phyloP scores from a whole-genome alignment of 2,888 invertebrate genomes.

The Herminia tarsipennalis region DNA sequence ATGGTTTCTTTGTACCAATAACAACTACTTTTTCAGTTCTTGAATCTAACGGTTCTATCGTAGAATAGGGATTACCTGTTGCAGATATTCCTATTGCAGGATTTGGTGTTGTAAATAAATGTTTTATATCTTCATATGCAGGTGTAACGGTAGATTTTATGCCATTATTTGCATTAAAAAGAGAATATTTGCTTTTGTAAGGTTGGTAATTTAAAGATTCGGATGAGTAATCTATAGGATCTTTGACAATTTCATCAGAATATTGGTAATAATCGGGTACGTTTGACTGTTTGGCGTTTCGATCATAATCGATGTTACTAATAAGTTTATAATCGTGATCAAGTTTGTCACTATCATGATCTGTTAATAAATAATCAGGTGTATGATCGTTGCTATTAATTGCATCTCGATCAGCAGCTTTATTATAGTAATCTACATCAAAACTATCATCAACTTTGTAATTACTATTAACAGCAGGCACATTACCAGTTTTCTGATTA shows the following conservation, averaged over 20 bases:
- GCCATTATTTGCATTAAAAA: slow-evolving; percentile 34
- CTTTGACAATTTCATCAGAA: slow-evolving; percentile 56
- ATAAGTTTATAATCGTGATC: slow-evolving; percentile 12
- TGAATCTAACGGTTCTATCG: not conserved
- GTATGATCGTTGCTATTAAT: slow-evolving; percentile 15
- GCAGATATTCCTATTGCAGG: too few species aligned
- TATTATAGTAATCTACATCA: slow-evolving; percentile 19
- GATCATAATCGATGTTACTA: slow-evolving; percentile 1
- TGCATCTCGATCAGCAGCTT: slow-evolving; percentile 7
- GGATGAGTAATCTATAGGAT: slow-evolving; percentile 67
- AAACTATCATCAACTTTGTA: not conserved
- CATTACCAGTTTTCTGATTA: not conserved
- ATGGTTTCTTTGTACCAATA: slow-evolving; percentile 53
- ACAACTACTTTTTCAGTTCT: not conserved
- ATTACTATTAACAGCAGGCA: not conserved
- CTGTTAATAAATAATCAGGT: slow-evolving; percentile 23
- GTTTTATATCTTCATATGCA: slow-evolving; percentile 59
- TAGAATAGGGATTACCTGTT: too few species aligned
- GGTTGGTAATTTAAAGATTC: slow-evolving; percentile 61
- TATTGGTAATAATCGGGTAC: slow-evolving; percentile 54
- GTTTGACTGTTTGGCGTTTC: slow-evolving; percentile 22
- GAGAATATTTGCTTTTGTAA: slow-evolving; percentile 62
- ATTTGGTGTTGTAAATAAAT: slow-evolving; percentile 48
- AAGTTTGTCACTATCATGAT: slow-evolving; percentile 31
- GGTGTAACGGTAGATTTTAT: slow-evolving; percentile 49